phyloP scores from a whole-genome alignment of 1,140 invertebrate genomes.

The Hycleus phaleratus region DNA sequence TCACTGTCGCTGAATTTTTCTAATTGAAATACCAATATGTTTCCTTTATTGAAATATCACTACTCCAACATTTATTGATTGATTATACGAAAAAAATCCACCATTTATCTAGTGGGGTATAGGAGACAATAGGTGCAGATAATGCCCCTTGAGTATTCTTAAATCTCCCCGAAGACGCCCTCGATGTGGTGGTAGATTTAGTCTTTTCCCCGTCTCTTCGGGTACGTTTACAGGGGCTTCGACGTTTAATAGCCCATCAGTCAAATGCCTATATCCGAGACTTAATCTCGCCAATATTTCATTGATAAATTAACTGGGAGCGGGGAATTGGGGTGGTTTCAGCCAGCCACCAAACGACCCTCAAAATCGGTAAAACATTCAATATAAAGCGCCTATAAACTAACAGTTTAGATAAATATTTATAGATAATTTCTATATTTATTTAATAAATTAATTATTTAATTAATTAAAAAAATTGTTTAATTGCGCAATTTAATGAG shows the following conservation, averaged over 20 bases:
- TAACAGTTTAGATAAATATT: no score
- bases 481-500: no score
- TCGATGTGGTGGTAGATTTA: conserved; percentile 15
- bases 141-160: conserved; percentile 6
- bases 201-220: not conserved
- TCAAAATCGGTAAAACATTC: no score
- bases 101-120: not conserved
- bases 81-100: not conserved
- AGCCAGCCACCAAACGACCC: not conserved
- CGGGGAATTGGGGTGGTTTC: not conserved
- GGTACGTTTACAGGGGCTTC: not conserved
- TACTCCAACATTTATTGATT: not conserved
- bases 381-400: no score
- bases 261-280: conserved; percentile 16
- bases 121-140: not conserved
- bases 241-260: conserved; percentile 20
- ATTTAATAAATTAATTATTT: no score
- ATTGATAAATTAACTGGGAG: conserved; percentile 14
- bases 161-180: conserved; percentile 7
- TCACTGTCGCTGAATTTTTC: conserved; percentile 23
- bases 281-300: conserved; percentile 17
- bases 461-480: no score
- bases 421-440: no score
- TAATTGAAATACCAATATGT: conserved; percentile 34
- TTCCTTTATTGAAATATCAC: no score